Base-by-base conservation (phyloP, 2,888 invertebrate species). In the Neoascia interrupta region DNA sequence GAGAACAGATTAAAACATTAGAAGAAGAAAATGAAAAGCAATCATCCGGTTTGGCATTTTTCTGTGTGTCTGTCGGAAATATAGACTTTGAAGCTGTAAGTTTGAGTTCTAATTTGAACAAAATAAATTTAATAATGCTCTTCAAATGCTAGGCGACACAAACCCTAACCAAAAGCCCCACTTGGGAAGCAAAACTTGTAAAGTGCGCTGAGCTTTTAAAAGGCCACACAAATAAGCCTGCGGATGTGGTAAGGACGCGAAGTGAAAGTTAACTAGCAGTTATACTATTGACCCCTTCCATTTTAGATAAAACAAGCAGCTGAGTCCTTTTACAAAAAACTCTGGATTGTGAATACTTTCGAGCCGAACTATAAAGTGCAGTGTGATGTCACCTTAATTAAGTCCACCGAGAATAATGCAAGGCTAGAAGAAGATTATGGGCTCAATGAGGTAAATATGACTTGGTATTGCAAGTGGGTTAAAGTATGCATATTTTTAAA, bases 371-470 rank as follows among this genome's bases (percentile, higher is more conserved):
- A 87, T 69, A 91, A 90, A 88, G 94, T 93, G 84, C 90, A 88
- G 81, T 94, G 94, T 82, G 91, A 93, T 81, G 92, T 97, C 18
- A 92, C 93, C 60, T 91, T 99, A 81, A 92, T 98, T 85, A 94
- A 95, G 86, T 97, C 98, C 69, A 92, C 93, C 84, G 95, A 97
- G 86, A 96, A 95, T 89, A 95, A 94, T 86, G 94, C 95, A 81
- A 91, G 93, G 85, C 90, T 97, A 81, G 94, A 93, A 81, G 92
- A 94, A 82, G 97, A 98, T 90, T 99, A 98, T 89, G 97, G 96
- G 68, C 91, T 99, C 83, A 92, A 93, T 84, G 92, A 93, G 90
- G 97, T 97, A 90, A 91, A n/a, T n/a, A 3, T n/a, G n/a, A n/a
- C 13, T 2, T 10, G 10, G 2, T 31, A 3, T 31, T 31, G 3